Conservation (phyloP, 2,797 vertebrate species). For the Dendrocincla tyrannina region DNA sequence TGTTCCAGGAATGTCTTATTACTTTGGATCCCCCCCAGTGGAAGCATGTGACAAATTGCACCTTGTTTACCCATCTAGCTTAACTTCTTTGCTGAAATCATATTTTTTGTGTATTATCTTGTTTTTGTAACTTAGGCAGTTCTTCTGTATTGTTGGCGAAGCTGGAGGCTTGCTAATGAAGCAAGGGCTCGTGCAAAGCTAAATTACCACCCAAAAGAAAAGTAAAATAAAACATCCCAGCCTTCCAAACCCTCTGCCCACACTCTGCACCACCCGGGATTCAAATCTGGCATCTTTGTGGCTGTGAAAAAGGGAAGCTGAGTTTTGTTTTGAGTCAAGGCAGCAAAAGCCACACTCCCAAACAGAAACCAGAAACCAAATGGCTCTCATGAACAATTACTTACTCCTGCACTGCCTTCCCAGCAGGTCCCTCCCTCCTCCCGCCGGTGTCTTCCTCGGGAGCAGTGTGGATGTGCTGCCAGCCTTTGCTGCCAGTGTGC, state of each 20-base stretch:
- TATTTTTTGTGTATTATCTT: not conserved
- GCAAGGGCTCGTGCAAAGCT: not conserved
- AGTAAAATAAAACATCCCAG: not conserved
- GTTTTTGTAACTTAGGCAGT: not conserved
- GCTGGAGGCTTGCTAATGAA: not conserved
- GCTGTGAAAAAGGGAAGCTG: not conserved
- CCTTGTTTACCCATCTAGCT: not conserved
- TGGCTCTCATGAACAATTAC: not conserved
- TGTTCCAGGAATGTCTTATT: slow-evolving; percentile 54
- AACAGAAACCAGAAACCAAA: slow-evolving; percentile 22
- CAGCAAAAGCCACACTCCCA: not conserved
- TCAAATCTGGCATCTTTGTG: not conserved
- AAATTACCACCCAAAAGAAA: not conserved
- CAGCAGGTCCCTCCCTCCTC: not conserved
- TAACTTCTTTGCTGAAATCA: not conserved
- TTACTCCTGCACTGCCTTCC: not conserved
- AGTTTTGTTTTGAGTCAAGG: slow-evolving; percentile 21
- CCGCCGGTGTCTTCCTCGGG: not conserved
- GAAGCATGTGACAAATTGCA: slow-evolving; percentile 1
- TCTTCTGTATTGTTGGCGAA: not conserved
- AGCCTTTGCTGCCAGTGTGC: not conserved
- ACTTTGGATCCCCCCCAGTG: slow-evolving; percentile 21
- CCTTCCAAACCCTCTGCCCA: not conserved
- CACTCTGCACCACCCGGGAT: not conserved
- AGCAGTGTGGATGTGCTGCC: not conserved